Evolutionary conservation across 2,797 vertebrate species (phyloP).

Genomic region (Spea hammondii): DNA sequence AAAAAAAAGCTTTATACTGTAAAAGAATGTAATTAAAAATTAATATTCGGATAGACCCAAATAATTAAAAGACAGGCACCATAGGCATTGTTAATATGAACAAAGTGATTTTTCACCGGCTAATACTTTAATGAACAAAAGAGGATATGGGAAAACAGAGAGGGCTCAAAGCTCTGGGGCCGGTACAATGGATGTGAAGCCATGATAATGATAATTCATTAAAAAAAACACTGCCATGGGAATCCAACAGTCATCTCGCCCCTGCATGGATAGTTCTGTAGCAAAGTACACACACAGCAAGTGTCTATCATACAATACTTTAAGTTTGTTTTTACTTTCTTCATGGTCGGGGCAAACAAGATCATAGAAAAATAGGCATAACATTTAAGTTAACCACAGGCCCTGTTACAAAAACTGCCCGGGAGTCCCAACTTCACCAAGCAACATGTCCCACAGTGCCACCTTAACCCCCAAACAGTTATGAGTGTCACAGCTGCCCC

Average conservation of each 20-base stretch:
- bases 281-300: background rate
- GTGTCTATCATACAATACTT: slow-evolving; percentile 6
- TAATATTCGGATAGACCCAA: slow-evolving; percentile 48
- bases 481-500: no score
- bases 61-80: slow-evolving; percentile 53
- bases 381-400: no score
- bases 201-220: slow-evolving; percentile 38
- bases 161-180: slow-evolving; percentile 33
- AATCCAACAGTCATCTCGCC: slow-evolving; percentile 5
- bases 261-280: slow-evolving; percentile 22
- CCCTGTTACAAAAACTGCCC: no score
- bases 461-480: no score
- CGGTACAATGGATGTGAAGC: slow-evolving; percentile 25
- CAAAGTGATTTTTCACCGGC: slow-evolving; percentile 50
- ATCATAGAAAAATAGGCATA: background rate
- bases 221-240: slow-evolving; percentile 28
- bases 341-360: background rate
- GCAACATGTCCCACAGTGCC: no score
- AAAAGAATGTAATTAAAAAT: slow-evolving; percentile 52
- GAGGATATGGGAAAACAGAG: slow-evolving; percentile 22
- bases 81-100: slow-evolving; percentile 53
- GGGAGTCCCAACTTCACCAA: no score
- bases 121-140: slow-evolving; percentile 52
- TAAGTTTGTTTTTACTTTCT: slow-evolving; percentile 10
- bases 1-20: slow-evolving; percentile 38